These are phyloP conservation scores for Spilarctia lutea DNA, from an alignment of 2,888 invertebrate genomes.

Conservation along the genomic window DNA sequence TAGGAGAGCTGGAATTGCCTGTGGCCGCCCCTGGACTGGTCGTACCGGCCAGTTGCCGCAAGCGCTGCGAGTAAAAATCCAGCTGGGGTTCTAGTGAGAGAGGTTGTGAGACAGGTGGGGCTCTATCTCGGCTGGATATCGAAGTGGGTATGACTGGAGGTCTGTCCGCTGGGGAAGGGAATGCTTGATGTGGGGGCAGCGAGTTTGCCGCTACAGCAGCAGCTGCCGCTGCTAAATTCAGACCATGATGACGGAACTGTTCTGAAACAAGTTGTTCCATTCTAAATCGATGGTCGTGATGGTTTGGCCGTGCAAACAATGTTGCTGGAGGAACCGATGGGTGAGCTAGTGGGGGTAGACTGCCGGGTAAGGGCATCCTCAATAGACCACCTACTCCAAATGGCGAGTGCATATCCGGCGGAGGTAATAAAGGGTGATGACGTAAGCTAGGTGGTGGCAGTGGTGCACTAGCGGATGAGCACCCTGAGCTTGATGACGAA, in stretches of 20 bases:
- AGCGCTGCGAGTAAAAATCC: slow-evolving; percentile 99
- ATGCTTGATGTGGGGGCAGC: slow-evolving; percentile 87
- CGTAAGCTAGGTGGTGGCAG: slow-evolving; percentile 88
- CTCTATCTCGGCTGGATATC: slow-evolving; percentile 80
- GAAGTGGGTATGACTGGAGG: slow-evolving; percentile 85
- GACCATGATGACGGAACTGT: slow-evolving; percentile 93
- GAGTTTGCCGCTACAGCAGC: slow-evolving; percentile 89
- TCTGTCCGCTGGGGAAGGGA: slow-evolving; percentile 88
- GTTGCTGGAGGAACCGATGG: slow-evolving; percentile 91
- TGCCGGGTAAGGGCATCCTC: slow-evolving; percentile 91
- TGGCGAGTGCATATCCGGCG: slow-evolving; percentile 91
- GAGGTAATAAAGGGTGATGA: slow-evolving; percentile 89
- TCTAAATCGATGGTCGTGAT: slow-evolving; percentile 92
- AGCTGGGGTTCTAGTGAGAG: slow-evolving; percentile 94
- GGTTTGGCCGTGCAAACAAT: slow-evolving; percentile 91
- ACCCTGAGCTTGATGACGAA: slow-evolving; percentile 86
- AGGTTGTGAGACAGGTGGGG: slow-evolving; percentile 87
- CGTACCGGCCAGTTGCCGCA: slow-evolving; percentile 98
- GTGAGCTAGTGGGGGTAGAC: slow-evolving; percentile 88
- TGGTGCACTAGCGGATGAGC: slow-evolving; percentile 83
- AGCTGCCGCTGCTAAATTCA: slow-evolving; percentile 92
- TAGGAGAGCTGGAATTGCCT: slow-evolving; percentile 93
- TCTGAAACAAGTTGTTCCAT: slow-evolving; percentile 95
- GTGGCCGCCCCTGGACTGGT: slow-evolving; percentile 97
- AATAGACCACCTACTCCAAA: slow-evolving; percentile 91